These are phyloP conservation scores for Trimorus sp. DNA, from an alignment of 2,888 invertebrate species.

Conservation along the genomic window DNA sequence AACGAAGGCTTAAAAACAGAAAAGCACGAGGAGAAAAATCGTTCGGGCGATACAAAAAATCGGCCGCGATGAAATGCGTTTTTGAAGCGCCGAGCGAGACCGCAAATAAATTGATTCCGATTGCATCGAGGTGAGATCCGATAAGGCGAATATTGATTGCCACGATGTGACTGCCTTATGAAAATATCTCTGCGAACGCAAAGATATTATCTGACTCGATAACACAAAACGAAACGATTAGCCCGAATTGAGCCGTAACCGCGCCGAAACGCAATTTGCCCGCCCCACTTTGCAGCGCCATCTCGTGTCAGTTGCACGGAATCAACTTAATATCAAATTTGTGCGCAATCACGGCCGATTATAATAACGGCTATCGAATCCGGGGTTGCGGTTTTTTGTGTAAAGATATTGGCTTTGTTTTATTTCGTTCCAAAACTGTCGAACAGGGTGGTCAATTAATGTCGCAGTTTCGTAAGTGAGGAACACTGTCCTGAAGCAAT, in stretches of 20 bases:
- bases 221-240: constrained; percentile 63
- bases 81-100: constrained; percentile 30
- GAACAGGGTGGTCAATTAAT: too few relatives aligned
- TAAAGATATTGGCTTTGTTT: not conserved
- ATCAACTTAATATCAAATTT: constrained; percentile 31
- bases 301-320: constrained; percentile 38
- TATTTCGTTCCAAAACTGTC: too few relatives aligned
- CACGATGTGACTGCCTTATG: constrained; percentile 65
- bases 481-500: too few relatives aligned
- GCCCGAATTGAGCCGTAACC: constrained; percentile 57
- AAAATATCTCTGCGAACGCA: constrained; percentile 60
- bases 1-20: not conserved
- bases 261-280: constrained; percentile 43
- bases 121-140: constrained; percentile 57
- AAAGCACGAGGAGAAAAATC: not conserved
- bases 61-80: constrained; percentile 37
- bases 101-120: constrained; percentile 61
- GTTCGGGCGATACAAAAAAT: constrained; percentile 19
- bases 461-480: too few relatives aligned
- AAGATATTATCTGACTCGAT: constrained; percentile 59
- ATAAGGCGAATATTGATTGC: constrained; percentile 65
- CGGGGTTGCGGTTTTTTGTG: too few relatives aligned
- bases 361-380: too few relatives aligned
- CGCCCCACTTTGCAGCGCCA: constrained; percentile 44
- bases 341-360: not conserved